Base-by-base conservation (phyloP, 30 jellyfish, hydroid and myxozoan species). In the Hydra vulgaris region DNA sequence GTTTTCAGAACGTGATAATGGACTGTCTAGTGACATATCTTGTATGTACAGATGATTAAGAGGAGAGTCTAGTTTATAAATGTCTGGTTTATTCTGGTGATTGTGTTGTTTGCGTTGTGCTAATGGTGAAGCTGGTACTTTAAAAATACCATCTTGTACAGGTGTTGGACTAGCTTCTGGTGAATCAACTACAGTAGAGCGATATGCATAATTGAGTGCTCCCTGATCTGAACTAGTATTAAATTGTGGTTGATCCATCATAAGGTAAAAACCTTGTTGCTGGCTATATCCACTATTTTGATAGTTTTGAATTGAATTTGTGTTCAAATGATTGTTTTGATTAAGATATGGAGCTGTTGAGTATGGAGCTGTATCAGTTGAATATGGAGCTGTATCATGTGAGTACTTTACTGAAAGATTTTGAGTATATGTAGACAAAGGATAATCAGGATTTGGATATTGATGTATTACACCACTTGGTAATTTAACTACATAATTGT, bases 121-220 rank as follows among this genome's bases (percentile, higher is more conserved):
- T 20, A 66, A 17, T 23, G 85, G 85, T 19, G 85, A 75, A 15
- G 85, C 69, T 8, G 85, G 85, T 5, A 75, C 27, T 66, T 53
- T 78, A 66, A 52, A 78, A 17, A 61, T 61, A 78, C 53, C 79
- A 20, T 78, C 55, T 16, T 25, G 54, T 55, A 61, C 85, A 27
- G 85, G 81, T n/a, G 69, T 21, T 18, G 85, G 85, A 25, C 85
- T 78, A 27, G 79, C 85, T 61, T 78, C 79, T 53, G 85, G 85
- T 21, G 85, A 78, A 61, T 78, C 85, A 15, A 78, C 66, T 25
- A 15, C 66, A 27, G 79, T 53, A 8, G 82, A 20, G 17, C 85
- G 79, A 61, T 78, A 78, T 20, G 67, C 79, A 21, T 20, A 21
- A 52, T 78, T 20, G 5, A 40, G 5, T 40, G 61, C 8, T 40